Base-by-base conservation (phyloP, 1,140 invertebrate genomes). In the Mya arenaria region DNA sequence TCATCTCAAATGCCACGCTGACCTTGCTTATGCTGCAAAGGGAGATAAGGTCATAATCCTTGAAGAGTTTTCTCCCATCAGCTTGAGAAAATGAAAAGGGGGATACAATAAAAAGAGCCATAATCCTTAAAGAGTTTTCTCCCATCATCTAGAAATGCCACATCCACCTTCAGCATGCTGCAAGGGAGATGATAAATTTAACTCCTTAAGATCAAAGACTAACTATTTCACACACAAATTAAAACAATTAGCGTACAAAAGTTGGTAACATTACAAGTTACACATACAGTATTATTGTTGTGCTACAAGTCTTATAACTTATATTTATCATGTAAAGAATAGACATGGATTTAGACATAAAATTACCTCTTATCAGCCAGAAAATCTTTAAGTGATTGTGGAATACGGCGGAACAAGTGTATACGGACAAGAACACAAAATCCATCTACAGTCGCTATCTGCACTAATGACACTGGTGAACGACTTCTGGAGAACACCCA, bases 1-100 rank as follows among this genome's bases (percentile, higher is more conserved):
- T n/a, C n/a, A n/a, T n/a, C n/a, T n/a, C n/a, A n/a, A n/a, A n/a
- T n/a, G n/a, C n/a, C n/a, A n/a, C n/a, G n/a, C n/a, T n/a, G n/a
- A n/a, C n/a, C n/a, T n/a, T n/a, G n/a, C n/a, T n/a, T 19, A 10
- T 19, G 41, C 41, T 90, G 68, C n/a, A 83, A 79, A 44, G 17
- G 62, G 0, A 37, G 8, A 56, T 1, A 30, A n/a, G 71, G 17
- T 4, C 48, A n/a, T 4, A 19, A 10, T 97, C 96, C 56, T 93
- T 91, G 0, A 92, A 87, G 44, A 97, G 90, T 83, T 96, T 96
- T 68, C 93, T 94, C 0, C 95, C 95, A 94, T 97, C 96, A 86
- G 96, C 95, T 13, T 92, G 92, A 0, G 95, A 93, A n/a, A n/a
- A n/a, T n/a, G n/a, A n/a, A n/a, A n/a, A n/a, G n/a, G n/a, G n/a